phyloP scores from a whole-genome alignment of 2,888 invertebrate species.

The Sarcophaga subvicina region DNA sequence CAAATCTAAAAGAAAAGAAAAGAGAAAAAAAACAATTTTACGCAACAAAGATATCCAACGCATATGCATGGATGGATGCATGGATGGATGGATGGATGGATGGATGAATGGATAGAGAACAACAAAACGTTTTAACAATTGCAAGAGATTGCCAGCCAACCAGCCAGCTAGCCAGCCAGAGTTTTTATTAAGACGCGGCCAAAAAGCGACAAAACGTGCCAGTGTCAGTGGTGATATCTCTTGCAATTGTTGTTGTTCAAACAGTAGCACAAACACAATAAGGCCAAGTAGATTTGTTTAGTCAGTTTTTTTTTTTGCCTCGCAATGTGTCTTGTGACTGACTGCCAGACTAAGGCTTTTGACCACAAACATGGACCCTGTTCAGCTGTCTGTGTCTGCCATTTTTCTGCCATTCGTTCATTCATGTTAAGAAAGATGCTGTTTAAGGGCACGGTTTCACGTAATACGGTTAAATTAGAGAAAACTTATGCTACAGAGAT shows the following conservation, averaged over 20 bases:
- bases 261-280: constrained; percentile 58
- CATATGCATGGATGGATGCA: constrained; percentile 9
- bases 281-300: constrained; percentile 69
- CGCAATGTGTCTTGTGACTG: constrained; percentile 1
- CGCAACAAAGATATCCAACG: constrained; percentile 51
- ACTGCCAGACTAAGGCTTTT: constrained; percentile 2
- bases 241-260: constrained; percentile 23
- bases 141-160: constrained; percentile 5
- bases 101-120: no score
- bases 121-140: constrained; percentile 54
- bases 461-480: background rate
- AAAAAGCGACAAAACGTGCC: constrained; percentile 6
- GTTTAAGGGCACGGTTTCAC: background rate
- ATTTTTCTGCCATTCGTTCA: constrained; percentile 46
- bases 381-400: constrained; percentile 26
- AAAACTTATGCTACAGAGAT: background rate
- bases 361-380: constrained; percentile 42
- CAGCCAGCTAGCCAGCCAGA: constrained; percentile 26
- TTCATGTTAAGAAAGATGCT: constrained; percentile 26
- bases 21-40: constrained; percentile 29
- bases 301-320: constrained; percentile 15
- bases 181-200: no score
- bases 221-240: background rate
- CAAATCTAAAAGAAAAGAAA: constrained; percentile 17
- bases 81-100: no score